Evolutionary conservation across 2,888 invertebrate genomes (phyloP).

Genomic region (Sepioteuthis lessoniana): DNA sequence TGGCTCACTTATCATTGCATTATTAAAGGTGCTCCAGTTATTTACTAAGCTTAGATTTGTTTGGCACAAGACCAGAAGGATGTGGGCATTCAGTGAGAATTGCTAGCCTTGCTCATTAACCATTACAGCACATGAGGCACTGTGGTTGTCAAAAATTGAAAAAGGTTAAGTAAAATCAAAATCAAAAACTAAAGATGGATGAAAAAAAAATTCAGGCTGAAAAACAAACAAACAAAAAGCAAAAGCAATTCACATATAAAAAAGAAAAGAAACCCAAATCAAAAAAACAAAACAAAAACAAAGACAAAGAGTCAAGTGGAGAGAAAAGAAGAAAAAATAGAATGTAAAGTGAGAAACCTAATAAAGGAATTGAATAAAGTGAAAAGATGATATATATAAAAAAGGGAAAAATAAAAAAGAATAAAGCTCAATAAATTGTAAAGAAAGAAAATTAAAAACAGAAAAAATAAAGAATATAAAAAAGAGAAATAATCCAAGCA

Average conservation of each 20-base stretch:
- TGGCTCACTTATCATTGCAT: too few species aligned
- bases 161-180: too few species aligned
- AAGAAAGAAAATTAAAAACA: neutral
- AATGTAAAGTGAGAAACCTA: neutral
- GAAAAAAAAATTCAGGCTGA: too few species aligned
- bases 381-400: neutral
- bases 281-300: neutral
- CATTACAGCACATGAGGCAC: too few species aligned
- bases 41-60: too few species aligned
- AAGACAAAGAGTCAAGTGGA: neutral
- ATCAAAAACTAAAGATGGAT: too few species aligned
- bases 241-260: neutral
- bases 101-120: too few species aligned
- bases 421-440: neutral
- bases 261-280: neutral
- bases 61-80: too few species aligned
- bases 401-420: neutral
- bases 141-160: too few species aligned
- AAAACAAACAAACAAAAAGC: too few species aligned
- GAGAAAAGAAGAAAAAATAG: neutral
- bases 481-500: neutral
- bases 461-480: neutral
- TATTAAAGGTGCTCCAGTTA: too few species aligned
- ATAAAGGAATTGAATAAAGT: neutral
- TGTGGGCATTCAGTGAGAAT: too few species aligned